Base-by-base conservation (phyloP, 2,113 vertebrate species). In the Antechinus flavipes region DNA sequence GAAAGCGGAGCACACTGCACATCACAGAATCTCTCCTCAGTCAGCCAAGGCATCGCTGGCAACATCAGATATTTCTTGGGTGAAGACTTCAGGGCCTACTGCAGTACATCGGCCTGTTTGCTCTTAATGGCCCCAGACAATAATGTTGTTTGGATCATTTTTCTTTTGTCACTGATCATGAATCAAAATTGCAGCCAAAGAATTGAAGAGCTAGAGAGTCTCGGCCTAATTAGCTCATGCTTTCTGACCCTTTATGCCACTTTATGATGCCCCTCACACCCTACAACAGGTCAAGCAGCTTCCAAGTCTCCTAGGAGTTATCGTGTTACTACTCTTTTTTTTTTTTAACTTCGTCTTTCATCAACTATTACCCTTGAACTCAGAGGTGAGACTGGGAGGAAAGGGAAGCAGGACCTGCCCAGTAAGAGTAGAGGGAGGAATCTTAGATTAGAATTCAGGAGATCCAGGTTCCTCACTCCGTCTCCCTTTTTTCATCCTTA, bases 341-440 rank as follows among this genome's bases (percentile, higher is more conserved):
- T 96, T 42, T 93, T 94, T 91, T 94, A 35, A 95, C 55, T 95
- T 94, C n/a, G 95, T 93, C 52, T 95, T 90, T 97, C 16, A 91
- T 91, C 52, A 89, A 50, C 91, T 30, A 54, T 61, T 42, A 26
- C 25, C 50, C 55, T 68, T 16, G 10, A 24, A 24, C 24, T 14
- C n/a, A n/a, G n/a, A 19, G 0, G 7, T 8, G 1, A 25, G 1
- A 7, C 24, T 46, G 53, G 14, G 2, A n/a, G 10, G 53, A 84
- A 89, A n/a, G 47, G 19, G 54, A 94, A 94, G 52, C 47, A 58
- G 7, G 30, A 68, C 61, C 11, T 3, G 6, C 35, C 61, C 30
- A 30, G 27, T 46, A 42, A 35, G 9, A n/a, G 3, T 84, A 94
- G 54, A 22, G 2, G n/a, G 11, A 19, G 58, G 55, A 91, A 4